Percentiles rank a stretch among this genome's conserved stretches.
Conservation (phyloP, 2,888 invertebrate genomes). For the Leucophenga maculata region DNA sequence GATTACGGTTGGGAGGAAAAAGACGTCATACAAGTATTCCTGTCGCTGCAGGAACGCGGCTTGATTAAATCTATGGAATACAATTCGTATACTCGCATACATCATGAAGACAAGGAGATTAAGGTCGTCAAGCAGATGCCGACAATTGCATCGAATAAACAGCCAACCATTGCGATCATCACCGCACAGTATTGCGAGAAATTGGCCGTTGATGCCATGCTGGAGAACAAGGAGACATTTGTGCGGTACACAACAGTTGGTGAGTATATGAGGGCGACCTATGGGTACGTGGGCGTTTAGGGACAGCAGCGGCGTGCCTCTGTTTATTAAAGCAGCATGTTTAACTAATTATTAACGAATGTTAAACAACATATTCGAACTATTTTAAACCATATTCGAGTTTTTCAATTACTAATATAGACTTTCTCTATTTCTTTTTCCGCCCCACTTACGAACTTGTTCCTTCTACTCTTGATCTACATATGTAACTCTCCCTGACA, state of each 20-base stretch:
- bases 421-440: constrained; percentile 32
- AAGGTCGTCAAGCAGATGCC: constrained; percentile 95
- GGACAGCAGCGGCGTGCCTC: neutral
- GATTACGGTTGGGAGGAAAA: constrained; percentile 86
- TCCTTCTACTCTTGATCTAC: constrained; percentile 16
- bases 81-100: constrained; percentile 86
- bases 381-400: too few relatives aligned
- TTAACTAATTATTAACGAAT: neutral
- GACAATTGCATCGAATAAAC: constrained; percentile 87
- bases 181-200: constrained; percentile 98
- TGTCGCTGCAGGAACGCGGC: constrained; percentile 85
- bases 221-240: constrained; percentile 96
- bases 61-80: constrained; percentile 89
- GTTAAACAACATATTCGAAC: too few relatives aligned
- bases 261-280: constrained; percentile 74
- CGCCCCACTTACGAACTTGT: constrained; percentile 46
- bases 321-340: neutral
- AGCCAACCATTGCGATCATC: constrained; percentile 97
- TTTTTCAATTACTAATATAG: constrained; percentile 15
- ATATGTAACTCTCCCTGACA: neutral
- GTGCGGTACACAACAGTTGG: constrained; percentile 97
- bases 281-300: neutral
- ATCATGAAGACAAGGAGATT: constrained; percentile 88
- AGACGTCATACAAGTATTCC: constrained; percentile 83
- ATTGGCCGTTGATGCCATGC: constrained; percentile 97